Conservation (phyloP, 2,113 vertebrate species). For the Oplegnathus fasciatus region DNA sequence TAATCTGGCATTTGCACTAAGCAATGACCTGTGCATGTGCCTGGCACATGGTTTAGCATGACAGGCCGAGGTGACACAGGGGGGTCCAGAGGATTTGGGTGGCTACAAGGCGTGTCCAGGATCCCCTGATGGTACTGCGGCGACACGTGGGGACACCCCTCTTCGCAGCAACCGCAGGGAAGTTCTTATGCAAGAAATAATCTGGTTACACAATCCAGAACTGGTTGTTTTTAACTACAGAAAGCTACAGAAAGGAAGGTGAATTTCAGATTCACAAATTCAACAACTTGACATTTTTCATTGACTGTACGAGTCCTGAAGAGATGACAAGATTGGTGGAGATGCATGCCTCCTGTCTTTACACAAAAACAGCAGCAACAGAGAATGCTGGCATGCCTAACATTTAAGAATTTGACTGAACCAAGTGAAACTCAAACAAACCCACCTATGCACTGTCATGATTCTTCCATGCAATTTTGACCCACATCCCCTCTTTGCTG, state of each 20-base stretch:
- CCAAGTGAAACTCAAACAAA: constrained; percentile 17
- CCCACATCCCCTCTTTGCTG: constrained; percentile 21
- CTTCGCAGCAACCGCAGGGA: constrained; percentile 7
- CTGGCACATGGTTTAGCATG: constrained; percentile 45
- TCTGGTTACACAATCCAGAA: constrained; percentile 66
- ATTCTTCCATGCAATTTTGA: constrained; percentile 6
- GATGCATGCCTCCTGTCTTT: background rate
- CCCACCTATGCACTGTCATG: background rate
- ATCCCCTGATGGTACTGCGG: constrained; percentile 21
- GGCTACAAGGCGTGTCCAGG: constrained; percentile 21
- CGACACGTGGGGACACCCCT: constrained; percentile 33
- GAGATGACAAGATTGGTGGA: background rate
- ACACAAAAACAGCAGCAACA: background rate
- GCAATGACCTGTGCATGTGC: constrained; percentile 52
- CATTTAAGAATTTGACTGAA: constrained; percentile 23
- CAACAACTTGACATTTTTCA: constrained; percentile 22
- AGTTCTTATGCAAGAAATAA: constrained; percentile 74
- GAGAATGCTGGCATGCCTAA: background rate
- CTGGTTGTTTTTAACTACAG: too few species aligned
- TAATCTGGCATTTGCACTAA: constrained; percentile 68
- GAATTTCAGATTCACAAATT: constrained; percentile 31
- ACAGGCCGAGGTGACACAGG: constrained; percentile 18
- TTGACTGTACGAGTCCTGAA: background rate
- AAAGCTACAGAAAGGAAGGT: constrained; percentile 7
- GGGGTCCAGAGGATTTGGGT: constrained; percentile 41